Percentiles rank a stretch among this genome's conserved stretches.
phyloP scores from a whole-genome alignment of 2,113 vertebrate species.

The Ranitomeya variabilis region DNA sequence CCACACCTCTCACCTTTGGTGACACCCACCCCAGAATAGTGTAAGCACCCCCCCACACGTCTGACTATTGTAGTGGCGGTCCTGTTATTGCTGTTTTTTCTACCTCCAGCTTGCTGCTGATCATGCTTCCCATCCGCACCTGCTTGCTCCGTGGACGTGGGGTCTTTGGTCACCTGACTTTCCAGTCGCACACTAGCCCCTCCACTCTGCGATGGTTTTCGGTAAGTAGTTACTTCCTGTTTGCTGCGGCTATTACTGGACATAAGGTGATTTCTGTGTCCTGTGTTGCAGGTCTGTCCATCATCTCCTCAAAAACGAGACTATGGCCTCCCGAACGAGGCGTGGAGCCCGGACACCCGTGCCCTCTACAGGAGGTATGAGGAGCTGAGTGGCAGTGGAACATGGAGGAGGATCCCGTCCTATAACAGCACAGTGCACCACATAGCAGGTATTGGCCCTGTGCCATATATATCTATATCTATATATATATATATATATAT shows the following conservation, averaged over 20 bases:
- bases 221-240: constrained; percentile 1
- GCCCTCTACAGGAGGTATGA: constrained; percentile 63
- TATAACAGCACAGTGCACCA: constrained; percentile 75
- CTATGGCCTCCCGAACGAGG: constrained; percentile 78
- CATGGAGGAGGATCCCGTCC: constrained; percentile 79
- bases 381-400: constrained; percentile 66
- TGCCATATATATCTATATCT: not conserved
- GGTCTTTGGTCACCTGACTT: no score
- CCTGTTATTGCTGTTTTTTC: not conserved
- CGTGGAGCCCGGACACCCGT: constrained; percentile 79
- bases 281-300: not conserved
- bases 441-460: constrained; percentile 65
- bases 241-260: not conserved
- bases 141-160: not conserved
- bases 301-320: constrained; percentile 62
- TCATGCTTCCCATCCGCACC: constrained; percentile 21
- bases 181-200: not conserved
- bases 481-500: no score
- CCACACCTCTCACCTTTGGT: no score
- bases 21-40: no score
- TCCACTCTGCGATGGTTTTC: not conserved
- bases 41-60: no score
- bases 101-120: not conserved
- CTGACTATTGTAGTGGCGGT: no score
- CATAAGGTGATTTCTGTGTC: not conserved